These are phyloP conservation scores for Dromaius novaehollandiae DNA, from an alignment of 2,113 vertebrate genomes.

Conservation along the genomic window DNA sequence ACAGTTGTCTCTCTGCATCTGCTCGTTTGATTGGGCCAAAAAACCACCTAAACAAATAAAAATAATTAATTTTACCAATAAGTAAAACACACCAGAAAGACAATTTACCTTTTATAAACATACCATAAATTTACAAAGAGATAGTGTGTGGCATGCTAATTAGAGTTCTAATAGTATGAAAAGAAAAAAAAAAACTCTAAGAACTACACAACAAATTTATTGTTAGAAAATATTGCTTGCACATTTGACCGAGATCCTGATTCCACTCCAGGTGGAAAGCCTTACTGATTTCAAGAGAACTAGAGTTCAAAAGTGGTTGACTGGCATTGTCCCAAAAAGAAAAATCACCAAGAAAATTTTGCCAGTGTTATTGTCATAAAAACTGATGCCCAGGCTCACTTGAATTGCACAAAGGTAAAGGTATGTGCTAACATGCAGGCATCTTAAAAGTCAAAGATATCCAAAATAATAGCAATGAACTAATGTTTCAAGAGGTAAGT, in stretches of 20 bases:
- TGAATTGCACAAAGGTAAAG: neutral
- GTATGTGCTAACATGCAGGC: accelerated
- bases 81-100: neutral
- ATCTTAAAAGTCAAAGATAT: neutral
- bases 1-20: constrained; percentile 90
- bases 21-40: constrained; percentile 86
- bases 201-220: neutral
- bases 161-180: neutral
- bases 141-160: neutral
- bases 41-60: constrained; percentile 87
- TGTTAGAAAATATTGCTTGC: neutral
- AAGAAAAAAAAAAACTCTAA: too few species aligned
- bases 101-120: constrained; percentile 4
- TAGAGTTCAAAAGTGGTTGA: neutral
- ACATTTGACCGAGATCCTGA: neutral
- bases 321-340: neutral
- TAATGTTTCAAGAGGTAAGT: neutral
- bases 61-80: constrained; percentile 22
- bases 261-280: neutral
- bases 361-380: neutral
- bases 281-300: neutral
- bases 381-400: neutral
- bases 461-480: neutral
- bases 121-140: constrained; percentile 11
- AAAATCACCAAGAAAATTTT: neutral